Percentiles rank a stretch among this genome's conserved stretches.
Conservation (phyloP, 2,113 vertebrate species). For the Pelmatolapia mariae region DNA sequence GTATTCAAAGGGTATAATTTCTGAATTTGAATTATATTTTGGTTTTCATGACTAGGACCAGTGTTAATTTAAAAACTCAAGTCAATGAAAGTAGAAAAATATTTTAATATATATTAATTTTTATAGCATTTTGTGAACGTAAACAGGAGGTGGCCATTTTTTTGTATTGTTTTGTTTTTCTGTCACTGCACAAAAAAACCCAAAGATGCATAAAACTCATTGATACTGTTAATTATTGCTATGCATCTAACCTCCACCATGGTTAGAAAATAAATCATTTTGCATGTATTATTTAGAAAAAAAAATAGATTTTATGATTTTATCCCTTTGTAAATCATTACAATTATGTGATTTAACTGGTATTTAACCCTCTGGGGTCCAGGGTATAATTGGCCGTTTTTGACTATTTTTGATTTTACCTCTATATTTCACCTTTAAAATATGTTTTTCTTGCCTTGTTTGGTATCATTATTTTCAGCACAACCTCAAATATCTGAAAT, state of each 20-base stretch:
- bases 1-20: too few relatives aligned
- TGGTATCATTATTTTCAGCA: too few relatives aligned
- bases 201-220: background rate
- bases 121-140: background rate
- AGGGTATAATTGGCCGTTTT: too few relatives aligned
- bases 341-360: background rate
- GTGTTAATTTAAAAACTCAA: background rate
- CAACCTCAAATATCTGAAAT: too few relatives aligned
- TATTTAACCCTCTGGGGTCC: too few relatives aligned
- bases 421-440: too few relatives aligned
- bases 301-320: background rate
- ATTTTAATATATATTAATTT: background rate
- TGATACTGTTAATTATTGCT: background rate
- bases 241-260: background rate
- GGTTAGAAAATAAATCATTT: rapidly evolving
- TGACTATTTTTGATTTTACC: too few relatives aligned
- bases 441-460: too few relatives aligned
- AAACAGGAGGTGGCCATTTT: background rate
- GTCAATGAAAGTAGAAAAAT: background rate
- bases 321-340: background rate
- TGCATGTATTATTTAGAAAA: background rate
- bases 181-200: background rate
- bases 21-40: too few relatives aligned
- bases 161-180: background rate
- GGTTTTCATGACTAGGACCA: too few relatives aligned